Conservation (phyloP, 2,797 vertebrate species). For the Cephalopachus bancanus region DNA sequence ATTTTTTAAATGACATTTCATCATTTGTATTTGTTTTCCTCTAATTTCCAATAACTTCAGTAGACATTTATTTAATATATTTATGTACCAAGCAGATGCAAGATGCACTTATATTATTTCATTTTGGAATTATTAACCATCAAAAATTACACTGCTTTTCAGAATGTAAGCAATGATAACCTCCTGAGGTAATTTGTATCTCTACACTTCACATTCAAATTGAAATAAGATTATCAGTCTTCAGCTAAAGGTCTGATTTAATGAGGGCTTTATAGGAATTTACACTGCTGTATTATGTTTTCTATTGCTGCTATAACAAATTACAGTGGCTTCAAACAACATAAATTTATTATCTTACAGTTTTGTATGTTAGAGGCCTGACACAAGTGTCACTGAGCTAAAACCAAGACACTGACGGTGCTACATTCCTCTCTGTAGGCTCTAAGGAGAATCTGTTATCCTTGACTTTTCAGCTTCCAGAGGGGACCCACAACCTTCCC, state of each 20-base stretch:
- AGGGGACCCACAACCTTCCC: background rate
- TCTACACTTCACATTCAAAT: background rate
- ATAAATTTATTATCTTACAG: background rate
- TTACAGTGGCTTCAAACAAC: background rate
- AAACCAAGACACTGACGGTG: background rate
- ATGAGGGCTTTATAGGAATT: background rate
- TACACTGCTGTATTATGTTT: background rate
- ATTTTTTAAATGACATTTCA: constrained; percentile 11
- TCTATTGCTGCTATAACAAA: constrained; percentile 39
- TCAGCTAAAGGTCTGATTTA: constrained; percentile 33
- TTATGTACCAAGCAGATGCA: background rate
- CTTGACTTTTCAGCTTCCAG: background rate
- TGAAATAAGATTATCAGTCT: constrained; percentile 45
- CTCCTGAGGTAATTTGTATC: constrained; percentile 25
- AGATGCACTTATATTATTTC: background rate
- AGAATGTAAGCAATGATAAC: constrained; percentile 24
- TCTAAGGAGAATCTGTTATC: background rate
- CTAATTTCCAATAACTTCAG: constrained; percentile 30
- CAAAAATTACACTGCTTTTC: constrained; percentile 23
- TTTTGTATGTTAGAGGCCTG: background rate
- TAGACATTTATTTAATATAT: background rate
- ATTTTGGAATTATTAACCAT: constrained; percentile 52
- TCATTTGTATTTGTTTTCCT: constrained; percentile 52
- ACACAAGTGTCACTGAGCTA: background rate
- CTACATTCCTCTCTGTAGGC: background rate